Percentiles rank a stretch among this genome's conserved stretches.
These are phyloP conservation scores for Corythoichthys haematopterus DNA, from an alignment of 2,113 vertebrate species.

Conservation along the genomic window DNA sequence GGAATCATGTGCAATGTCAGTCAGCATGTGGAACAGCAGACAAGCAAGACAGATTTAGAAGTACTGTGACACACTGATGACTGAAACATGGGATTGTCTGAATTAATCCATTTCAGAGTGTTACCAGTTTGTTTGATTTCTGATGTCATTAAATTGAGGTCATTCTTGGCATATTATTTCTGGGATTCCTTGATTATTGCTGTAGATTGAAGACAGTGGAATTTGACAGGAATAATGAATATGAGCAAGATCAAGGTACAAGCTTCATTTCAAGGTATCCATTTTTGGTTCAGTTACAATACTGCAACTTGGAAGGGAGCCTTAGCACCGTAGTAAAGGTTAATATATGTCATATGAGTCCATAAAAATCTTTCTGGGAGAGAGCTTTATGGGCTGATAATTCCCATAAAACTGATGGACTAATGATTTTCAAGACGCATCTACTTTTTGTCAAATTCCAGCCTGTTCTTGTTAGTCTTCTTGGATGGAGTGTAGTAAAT, in stretches of 20 bases:
- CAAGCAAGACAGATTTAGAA: constrained; percentile 14
- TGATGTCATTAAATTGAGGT: neutral
- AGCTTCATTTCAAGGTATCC: neutral
- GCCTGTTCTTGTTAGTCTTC: neutral
- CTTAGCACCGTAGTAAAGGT: neutral
- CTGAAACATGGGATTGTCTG: constrained; percentile 52
- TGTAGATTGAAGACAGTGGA: neutral
- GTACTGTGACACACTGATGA: constrained; percentile 21
- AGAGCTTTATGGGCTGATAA: neutral
- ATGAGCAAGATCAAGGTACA: neutral
- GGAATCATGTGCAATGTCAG: constrained; percentile 23
- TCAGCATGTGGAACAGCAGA: constrained; percentile 13
- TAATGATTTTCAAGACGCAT: neutral
- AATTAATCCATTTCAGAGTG: constrained; percentile 27
- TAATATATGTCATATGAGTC: neutral
- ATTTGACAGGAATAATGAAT: neutral
- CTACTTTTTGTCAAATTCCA: neutral
- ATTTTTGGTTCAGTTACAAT: neutral
- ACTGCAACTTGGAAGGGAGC: neutral
- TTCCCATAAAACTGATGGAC: neutral
- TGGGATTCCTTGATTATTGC: neutral
- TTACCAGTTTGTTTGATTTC: constrained; percentile 13
- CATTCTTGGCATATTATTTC: neutral
- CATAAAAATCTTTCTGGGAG: neutral
- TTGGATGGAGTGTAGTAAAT: neutral